A percentile compares a stretch with the other conserved stretches of the same genome.
Conservation (phyloP, 2,113 vertebrate species). For the human (Homo sapiens) region DNA sequence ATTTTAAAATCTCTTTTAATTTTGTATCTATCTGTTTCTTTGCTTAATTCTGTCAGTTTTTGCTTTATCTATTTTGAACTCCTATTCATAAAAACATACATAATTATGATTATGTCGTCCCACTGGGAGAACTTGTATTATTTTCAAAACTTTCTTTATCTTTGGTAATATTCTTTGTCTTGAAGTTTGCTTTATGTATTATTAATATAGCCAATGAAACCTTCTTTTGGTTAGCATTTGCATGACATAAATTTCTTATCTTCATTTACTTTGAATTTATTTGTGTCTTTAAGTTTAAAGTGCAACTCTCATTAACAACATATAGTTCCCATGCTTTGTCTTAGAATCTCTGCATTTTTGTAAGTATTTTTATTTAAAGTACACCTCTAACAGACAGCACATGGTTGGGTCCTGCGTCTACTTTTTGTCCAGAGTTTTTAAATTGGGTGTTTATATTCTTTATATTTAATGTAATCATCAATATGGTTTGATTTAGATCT, state of each 20-base stretch:
- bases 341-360: not conserved
- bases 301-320: not conserved
- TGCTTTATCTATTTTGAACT: not conserved
- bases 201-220: not conserved
- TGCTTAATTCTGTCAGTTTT: not conserved
- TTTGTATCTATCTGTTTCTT: not conserved
- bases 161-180: not conserved
- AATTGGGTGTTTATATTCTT: not conserved
- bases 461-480: not conserved
- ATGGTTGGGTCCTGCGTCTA: not conserved
- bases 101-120: not conserved
- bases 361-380: not conserved
- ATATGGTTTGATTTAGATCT: not conserved
- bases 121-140: not conserved
- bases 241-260: not conserved
- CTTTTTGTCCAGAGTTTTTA: not conserved
- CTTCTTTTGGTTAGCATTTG: not conserved
- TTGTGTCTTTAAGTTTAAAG: not conserved
- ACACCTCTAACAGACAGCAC: not conserved
- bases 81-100: not conserved
- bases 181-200: not conserved
- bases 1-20: not conserved
- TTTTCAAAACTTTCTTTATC: not conserved
- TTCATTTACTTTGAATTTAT: not conserved
- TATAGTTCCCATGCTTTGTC: not conserved